phyloP scores from a whole-genome alignment of 1,140 invertebrate genomes.

The Listronotus oregonensis region DNA sequence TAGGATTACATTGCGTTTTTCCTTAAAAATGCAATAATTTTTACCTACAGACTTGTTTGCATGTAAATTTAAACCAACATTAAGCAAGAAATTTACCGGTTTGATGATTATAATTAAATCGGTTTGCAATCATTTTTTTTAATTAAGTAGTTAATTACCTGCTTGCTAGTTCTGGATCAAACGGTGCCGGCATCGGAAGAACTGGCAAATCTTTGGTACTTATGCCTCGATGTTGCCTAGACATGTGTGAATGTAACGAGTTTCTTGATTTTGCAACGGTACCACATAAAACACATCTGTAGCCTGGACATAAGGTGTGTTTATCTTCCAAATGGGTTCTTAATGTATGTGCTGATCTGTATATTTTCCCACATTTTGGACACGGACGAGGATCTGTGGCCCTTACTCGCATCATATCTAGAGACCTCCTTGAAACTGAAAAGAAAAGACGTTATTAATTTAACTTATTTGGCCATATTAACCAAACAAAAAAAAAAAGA shows the following conservation, averaged over 20 bases:
- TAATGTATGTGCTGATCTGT: conserved; percentile 86
- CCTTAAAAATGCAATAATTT: too few species aligned
- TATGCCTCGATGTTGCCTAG: conserved; percentile 86
- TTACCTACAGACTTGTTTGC: too few species aligned
- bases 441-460: conserved; percentile 30
- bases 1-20: too few species aligned
- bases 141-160: conserved; percentile 57
- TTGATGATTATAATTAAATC: too few species aligned
- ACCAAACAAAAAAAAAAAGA: too few species aligned
- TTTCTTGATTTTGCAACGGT: conserved; percentile 91
- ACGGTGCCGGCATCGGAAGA: conserved; percentile 86
- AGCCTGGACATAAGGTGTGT: conserved; percentile 89
- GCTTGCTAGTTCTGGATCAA: conserved; percentile 85
- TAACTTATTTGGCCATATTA: too few species aligned
- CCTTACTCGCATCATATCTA: conserved; percentile 83
- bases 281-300: conserved; percentile 86
- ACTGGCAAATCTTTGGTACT: conserved; percentile 91
- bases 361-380: conserved; percentile 91
- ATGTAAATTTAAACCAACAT: too few species aligned
- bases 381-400: conserved; percentile 90
- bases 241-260: conserved; percentile 91
- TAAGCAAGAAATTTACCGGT: too few species aligned
- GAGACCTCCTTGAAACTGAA: conserved; percentile 72
- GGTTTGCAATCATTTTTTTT: too few species aligned
- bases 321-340: conserved; percentile 90